phyloP scores from a whole-genome alignment of 1,140 invertebrate genomes.

The Temnothorax longispinosus region DNA sequence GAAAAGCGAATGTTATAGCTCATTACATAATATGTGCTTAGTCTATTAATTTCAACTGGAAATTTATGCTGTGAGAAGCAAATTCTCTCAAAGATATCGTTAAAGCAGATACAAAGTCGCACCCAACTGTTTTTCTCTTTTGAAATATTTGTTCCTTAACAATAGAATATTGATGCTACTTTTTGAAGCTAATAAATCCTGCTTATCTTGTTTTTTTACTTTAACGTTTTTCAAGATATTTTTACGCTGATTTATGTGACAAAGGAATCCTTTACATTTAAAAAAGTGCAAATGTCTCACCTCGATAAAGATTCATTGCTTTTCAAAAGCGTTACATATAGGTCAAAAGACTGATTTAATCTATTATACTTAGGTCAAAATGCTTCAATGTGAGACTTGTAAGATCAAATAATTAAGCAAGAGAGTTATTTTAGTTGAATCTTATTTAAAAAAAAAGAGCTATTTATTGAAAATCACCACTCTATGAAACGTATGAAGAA shows the following conservation, averaged over 20 bases:
- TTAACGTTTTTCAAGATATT: neutral
- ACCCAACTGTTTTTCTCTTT: neutral
- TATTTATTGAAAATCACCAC: neutral
- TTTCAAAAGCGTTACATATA: neutral
- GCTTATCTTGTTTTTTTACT: neutral
- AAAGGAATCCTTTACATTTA: neutral
- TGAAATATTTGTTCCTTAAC: neutral
- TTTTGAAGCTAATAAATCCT: neutral
- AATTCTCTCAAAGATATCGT: neutral
- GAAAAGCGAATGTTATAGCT: neutral
- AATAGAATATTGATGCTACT: neutral
- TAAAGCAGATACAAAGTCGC: neutral
- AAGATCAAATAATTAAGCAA: neutral
- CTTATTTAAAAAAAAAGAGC: neutral
- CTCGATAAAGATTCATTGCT: no score
- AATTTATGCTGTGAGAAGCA: neutral
- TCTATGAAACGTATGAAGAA: neutral
- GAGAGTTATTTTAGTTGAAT: neutral
- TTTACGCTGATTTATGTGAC: neutral
- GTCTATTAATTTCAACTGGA: neutral
- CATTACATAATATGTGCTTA: neutral
- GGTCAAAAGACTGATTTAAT: neutral
- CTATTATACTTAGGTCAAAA: slow-evolving; percentile 7
- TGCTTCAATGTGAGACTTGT: neutral
- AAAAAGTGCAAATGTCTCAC: neutral